These are phyloP conservation scores for Hydrolagus colliei DNA, from an alignment of 2,797 vertebrate genomes.

Conservation along the genomic window DNA sequence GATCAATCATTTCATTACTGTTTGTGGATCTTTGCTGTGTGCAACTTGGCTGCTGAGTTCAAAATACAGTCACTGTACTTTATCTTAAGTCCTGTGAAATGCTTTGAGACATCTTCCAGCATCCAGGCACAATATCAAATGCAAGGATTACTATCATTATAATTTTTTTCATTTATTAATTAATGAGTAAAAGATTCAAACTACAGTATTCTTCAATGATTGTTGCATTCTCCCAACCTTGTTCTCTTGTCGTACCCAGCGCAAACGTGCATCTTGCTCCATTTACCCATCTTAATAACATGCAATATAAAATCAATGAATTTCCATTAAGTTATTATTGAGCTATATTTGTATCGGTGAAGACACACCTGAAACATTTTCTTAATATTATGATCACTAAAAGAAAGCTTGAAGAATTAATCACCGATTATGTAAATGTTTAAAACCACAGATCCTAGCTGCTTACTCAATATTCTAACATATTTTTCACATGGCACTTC, in stretches of 20 bases:
- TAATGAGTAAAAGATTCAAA: not conserved
- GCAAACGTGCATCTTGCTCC: not conserved
- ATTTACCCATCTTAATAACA: not conserved
- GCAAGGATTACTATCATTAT: not conserved
- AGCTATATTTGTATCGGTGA: not conserved
- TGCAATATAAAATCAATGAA: not conserved
- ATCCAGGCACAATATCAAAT: too few relatives aligned
- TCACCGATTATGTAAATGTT: not conserved
- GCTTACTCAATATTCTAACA: not conserved
- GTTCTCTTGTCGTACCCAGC: too few relatives aligned
- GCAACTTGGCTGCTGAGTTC: too few relatives aligned
- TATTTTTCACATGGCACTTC: not conserved
- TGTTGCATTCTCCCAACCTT: not conserved
- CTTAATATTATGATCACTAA: not conserved
- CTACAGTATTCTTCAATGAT: not conserved
- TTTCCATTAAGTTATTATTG: not conserved
- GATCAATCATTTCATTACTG: too few relatives aligned
- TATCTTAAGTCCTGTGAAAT: too few relatives aligned
- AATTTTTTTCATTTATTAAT: not conserved
- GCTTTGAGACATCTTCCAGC: too few relatives aligned
- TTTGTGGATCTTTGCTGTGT: too few relatives aligned
- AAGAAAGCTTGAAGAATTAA: conserved; percentile 13
- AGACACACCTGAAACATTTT: not conserved
- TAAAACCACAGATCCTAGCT: not conserved
- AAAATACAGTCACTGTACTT: too few relatives aligned